Evolutionary conservation across 1,140 invertebrate species (phyloP).

Genomic region (Lithobius niger): DNA sequence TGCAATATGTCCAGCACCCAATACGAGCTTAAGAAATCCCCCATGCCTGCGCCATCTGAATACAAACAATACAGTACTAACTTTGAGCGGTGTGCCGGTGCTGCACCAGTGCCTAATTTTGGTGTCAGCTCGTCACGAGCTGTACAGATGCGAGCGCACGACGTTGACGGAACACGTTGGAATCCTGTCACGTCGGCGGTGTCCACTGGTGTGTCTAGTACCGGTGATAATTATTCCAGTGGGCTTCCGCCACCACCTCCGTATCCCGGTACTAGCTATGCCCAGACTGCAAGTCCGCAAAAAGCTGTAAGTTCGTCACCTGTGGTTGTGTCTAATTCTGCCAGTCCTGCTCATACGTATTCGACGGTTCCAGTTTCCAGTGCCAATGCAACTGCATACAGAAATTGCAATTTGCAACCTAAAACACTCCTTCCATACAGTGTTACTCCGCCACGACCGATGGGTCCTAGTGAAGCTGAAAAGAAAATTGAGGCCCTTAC

Average conservation of each 20-base stretch:
- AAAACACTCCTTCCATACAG: slow-evolving; percentile 73
- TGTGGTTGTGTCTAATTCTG: slow-evolving; percentile 12
- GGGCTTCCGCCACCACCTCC: slow-evolving; percentile 19
- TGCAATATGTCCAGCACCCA: not conserved
- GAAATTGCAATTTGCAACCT: slow-evolving; percentile 28
- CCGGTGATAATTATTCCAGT: not conserved
- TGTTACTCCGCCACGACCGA: slow-evolving; percentile 50
- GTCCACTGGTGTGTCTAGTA: too few species aligned
- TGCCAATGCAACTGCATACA: slow-evolving; percentile 9
- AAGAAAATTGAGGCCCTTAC: slow-evolving; percentile 34
- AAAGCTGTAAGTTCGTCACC: slow-evolving; percentile 10
- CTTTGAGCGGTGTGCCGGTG: too few species aligned
- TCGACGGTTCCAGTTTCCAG: slow-evolving; percentile 10
- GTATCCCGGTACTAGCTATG: slow-evolving; percentile 19
- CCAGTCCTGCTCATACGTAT: slow-evolving; percentile 14
- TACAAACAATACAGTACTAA: slow-evolving; percentile 1
- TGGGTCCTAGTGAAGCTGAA: slow-evolving; percentile 33
- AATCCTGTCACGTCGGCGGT: too few species aligned
- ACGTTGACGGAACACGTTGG: too few species aligned
- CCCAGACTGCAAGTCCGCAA: too few species aligned
- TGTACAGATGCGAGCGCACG: too few species aligned
- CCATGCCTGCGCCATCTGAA: slow-evolving; percentile 12
- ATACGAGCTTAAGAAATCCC: slow-evolving; percentile 12
- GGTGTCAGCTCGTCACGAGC: too few species aligned
- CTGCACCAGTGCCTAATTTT: too few species aligned